Evolutionary conservation across 2,888 invertebrate genomes (phyloP).

Genomic region (Meganola albula): DNA sequence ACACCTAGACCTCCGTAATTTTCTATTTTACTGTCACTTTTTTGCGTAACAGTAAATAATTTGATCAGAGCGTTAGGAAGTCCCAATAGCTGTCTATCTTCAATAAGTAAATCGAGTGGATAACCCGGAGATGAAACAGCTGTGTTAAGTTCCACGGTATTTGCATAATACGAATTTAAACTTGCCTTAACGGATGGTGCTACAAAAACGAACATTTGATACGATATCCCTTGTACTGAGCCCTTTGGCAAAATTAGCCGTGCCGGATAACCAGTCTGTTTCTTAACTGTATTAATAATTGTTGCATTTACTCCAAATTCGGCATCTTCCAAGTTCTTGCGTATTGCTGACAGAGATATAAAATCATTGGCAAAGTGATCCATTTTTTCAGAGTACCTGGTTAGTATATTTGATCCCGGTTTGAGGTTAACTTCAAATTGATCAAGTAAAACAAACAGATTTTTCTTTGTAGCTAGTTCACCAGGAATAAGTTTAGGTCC

Average conservation of each 20-base stretch:
- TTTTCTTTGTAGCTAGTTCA: slow-evolving; percentile 67
- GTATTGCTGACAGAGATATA: slow-evolving; percentile 77
- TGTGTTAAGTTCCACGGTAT: slow-evolving; percentile 52
- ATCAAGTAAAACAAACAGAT: slow-evolving; percentile 79
- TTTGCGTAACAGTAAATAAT: slow-evolving; percentile 52
- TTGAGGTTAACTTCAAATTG: slow-evolving; percentile 77
- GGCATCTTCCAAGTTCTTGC: slow-evolving; percentile 78
- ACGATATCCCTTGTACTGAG: slow-evolving; percentile 78
- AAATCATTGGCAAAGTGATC: slow-evolving; percentile 79
- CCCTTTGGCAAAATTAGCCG: slow-evolving; percentile 85
- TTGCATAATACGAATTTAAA: slow-evolving; percentile 49
- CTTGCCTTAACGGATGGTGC: slow-evolving; percentile 66
- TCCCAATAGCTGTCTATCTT: slow-evolving; percentile 57
- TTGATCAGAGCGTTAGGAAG: slow-evolving; percentile 59
- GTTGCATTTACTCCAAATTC: slow-evolving; percentile 70
- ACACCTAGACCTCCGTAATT: slow-evolving; percentile 31
- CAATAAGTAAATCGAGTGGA: slow-evolving; percentile 83
- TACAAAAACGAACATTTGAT: slow-evolving; percentile 81
- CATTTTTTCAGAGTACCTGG: slow-evolving; percentile 79
- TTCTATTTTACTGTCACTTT: slow-evolving; percentile 35
- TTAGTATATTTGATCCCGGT: slow-evolving; percentile 80
- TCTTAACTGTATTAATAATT: slow-evolving; percentile 64
- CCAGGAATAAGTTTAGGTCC: slow-evolving; percentile 83
- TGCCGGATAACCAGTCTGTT: slow-evolving; percentile 81
- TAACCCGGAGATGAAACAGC: slow-evolving; percentile 77